These are phyloP conservation scores for Drosophila pandora DNA, from an alignment of 1,140 invertebrate species.

Conservation along the genomic window DNA sequence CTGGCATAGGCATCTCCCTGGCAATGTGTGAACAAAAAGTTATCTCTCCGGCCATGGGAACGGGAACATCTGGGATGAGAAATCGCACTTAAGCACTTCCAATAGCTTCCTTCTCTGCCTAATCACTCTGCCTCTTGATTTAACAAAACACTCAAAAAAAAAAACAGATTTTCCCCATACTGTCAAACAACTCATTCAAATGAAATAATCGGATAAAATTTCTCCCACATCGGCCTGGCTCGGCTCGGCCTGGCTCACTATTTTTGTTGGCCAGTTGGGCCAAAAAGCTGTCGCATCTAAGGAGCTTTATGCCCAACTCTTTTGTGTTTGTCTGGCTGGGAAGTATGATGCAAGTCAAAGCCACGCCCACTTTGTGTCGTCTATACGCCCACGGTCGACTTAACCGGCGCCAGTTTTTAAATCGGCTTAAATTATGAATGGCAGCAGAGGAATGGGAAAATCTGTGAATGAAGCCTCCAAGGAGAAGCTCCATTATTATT, in stretches of 20 bases:
- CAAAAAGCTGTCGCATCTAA: constrained; percentile 44
- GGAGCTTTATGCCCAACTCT: constrained; percentile 30
- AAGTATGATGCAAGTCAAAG: constrained; percentile 36
- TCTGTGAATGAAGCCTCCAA: constrained; percentile 37
- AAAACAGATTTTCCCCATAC: constrained; percentile 13
- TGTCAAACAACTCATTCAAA: constrained; percentile 40
- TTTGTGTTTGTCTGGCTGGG: constrained; percentile 21
- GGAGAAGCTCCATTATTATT: constrained; percentile 54
- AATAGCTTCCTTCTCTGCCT: constrained; percentile 11
- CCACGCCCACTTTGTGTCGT: constrained; percentile 32
- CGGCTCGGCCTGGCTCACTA: neutral
- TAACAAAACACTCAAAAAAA: neutral
- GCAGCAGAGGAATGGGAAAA: neutral
- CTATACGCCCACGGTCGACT: constrained; percentile 26
- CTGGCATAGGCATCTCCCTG: neutral
- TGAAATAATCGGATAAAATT: constrained; percentile 48
- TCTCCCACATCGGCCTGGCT: neutral
- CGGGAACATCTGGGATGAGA: constrained; percentile 41
- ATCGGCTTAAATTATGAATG: constrained; percentile 57
- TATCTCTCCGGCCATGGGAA: constrained; percentile 41
- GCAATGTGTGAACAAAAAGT: constrained; percentile 45
- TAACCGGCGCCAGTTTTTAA: constrained; percentile 49
- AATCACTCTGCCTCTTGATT: neutral
- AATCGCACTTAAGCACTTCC: constrained; percentile 21
- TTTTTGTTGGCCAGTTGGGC: constrained; percentile 37